Base-by-base conservation (phyloP, 2,888 invertebrate genomes). In the Ochropleura plecta region DNA sequence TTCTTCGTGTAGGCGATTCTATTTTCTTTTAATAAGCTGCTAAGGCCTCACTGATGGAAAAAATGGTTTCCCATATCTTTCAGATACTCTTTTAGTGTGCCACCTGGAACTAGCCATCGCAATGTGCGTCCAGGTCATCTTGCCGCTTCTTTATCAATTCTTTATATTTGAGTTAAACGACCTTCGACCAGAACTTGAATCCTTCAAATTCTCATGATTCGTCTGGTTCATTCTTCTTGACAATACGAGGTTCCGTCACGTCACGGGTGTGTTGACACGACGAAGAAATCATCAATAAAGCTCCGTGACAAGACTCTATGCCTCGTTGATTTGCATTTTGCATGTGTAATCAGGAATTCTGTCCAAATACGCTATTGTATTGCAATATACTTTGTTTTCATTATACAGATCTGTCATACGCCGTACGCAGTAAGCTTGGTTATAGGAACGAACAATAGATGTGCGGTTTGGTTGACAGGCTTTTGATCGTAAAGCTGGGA, bases 331-430 rank as follows among this genome's bases (percentile, higher is more conserved):
- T 84, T 75, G 51, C 85, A 82, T 84, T 84, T 76, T 71, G 84
- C 73, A 84, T 84, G 60, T 62, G 80, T 76, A 77, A 84, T 84
- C 76, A 82, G 75, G 74, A 76, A 79, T 84, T 82, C 71, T 76
- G 71, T 76, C 76, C 73, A 84, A 84, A 84, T 84, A 75, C 69
- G 60, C 85, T 73, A 82, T 84, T 84, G 82, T 84, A 66, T 72
- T 64, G 81, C 70, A 60, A 66, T 81, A 73, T 72, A 83, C 73
- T 83, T 82, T 80, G 80, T 83, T 76, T 77, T 80, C 62, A 66
- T 72, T 83, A 53, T 57, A 76, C 59, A 59, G 66, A 72, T 82
- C 71, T 82, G 72, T 72, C 71, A 70, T 74, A 71, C 68, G 72
- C 66, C 18, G 71, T 78, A 70, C 65, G 67, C 44, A 8, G 69